Conservation (phyloP, 2,113 vertebrate species). For the Lepus europaeus region DNA sequence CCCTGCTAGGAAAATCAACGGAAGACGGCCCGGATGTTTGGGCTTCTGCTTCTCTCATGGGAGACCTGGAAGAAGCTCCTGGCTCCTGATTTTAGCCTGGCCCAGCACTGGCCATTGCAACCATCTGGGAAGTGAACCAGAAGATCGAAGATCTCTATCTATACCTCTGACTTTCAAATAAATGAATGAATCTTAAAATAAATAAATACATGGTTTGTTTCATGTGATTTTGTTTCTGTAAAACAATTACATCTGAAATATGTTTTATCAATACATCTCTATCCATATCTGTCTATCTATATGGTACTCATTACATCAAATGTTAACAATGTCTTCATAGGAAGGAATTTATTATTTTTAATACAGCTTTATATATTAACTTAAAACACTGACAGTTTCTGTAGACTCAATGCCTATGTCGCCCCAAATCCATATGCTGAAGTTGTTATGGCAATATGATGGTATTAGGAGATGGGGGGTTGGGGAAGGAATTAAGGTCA, state of each 20-base stretch:
- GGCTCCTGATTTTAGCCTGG: too few relatives aligned
- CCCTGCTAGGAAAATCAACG: too few relatives aligned
- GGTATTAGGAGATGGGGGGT: neutral
- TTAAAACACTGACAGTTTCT: neutral
- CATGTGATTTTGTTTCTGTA: neutral
- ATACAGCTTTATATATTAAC: neutral
- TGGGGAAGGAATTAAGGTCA: neutral
- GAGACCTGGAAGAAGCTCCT: too few relatives aligned
- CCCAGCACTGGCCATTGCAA: too few relatives aligned
- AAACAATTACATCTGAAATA: neutral
- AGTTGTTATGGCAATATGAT: neutral
- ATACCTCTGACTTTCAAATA: too few relatives aligned
- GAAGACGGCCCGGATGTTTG: too few relatives aligned
- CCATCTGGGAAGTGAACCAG: too few relatives aligned
- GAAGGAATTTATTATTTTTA: neutral
- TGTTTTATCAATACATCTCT: neutral
- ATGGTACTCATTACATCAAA: neutral
- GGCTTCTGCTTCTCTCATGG: too few relatives aligned
- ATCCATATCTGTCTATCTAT: neutral
- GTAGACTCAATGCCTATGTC: neutral
- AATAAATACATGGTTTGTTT: neutral
- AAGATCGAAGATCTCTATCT: too few relatives aligned
- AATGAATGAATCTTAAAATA: too few relatives aligned
- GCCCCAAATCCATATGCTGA: neutral
- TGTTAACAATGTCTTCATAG: neutral